Evolutionary conservation across 2,113 vertebrate genomes (phyloP).

Genomic region (Myotis lucifugus): DNA sequence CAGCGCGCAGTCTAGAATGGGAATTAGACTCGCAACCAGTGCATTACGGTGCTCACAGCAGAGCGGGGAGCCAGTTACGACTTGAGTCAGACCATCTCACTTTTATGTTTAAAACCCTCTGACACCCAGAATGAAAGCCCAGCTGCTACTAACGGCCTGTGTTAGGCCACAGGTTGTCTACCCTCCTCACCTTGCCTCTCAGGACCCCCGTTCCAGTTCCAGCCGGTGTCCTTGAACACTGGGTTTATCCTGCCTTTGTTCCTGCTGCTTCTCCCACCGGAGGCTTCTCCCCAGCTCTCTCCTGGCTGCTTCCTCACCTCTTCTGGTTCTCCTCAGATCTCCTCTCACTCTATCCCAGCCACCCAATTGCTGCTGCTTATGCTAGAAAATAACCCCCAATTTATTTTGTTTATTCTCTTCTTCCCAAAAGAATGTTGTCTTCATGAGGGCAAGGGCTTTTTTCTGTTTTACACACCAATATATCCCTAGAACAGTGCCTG

Average conservation of each 20-base stretch:
- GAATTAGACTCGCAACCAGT: neutral
- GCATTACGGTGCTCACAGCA: neutral
- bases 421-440: neutral
- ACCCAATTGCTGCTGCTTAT: neutral
- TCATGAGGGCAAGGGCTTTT: neutral
- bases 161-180: neutral
- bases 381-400: neutral
- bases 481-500: neutral
- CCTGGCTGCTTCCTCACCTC: no score
- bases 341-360: neutral
- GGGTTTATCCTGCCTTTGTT: neutral
- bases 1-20: neutral
- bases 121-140: neutral
- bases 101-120: neutral
- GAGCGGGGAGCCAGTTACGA: neutral
- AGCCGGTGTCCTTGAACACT: neutral
- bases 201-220: neutral
- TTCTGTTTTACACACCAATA: neutral
- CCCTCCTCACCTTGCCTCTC: neutral
- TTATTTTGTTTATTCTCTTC: neutral
- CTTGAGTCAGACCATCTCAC: neutral
- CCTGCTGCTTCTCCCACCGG: neutral
- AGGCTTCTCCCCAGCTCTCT: no score
- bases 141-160: neutral
- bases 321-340: neutral